phyloP scores from a whole-genome alignment of 2,888 invertebrate genomes.

The Conomelus anceps region DNA sequence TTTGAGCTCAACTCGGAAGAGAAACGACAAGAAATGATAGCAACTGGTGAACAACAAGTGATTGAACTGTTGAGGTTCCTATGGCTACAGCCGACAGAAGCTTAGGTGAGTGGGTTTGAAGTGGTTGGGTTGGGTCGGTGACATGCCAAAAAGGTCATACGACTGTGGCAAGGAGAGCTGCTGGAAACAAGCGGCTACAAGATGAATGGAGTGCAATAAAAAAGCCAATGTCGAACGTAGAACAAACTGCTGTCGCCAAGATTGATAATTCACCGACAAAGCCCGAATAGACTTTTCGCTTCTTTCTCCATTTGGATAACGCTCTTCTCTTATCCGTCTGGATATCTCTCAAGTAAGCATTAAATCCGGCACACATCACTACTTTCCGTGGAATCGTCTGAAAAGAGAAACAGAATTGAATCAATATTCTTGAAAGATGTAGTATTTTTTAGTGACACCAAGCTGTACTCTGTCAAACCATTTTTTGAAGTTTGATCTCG shows the following conservation, averaged over 20 bases:
- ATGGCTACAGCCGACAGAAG: background rate
- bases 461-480: too few species aligned
- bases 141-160: background rate
- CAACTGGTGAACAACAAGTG: background rate
- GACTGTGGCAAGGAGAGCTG: too few species aligned
- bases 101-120: background rate
- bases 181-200: background rate
- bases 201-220: background rate
- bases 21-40: background rate
- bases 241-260: background rate
- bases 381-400: background rate
- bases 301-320: background rate
- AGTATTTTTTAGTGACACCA: too few species aligned
- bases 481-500: too few species aligned
- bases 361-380: background rate
- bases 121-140: background rate
- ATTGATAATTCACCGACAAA: background rate
- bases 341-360: background rate
- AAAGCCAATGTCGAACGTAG: background rate
- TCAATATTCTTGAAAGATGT: background rate
- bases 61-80: background rate
- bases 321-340: background rate
- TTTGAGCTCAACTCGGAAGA: too few species aligned
- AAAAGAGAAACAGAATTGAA: background rate
- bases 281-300: background rate